Evolutionary conservation across 2,888 invertebrate species (phyloP), one percentile per base, ranked within the genome.

Genomic region (Brachypterus glaber): DNA sequence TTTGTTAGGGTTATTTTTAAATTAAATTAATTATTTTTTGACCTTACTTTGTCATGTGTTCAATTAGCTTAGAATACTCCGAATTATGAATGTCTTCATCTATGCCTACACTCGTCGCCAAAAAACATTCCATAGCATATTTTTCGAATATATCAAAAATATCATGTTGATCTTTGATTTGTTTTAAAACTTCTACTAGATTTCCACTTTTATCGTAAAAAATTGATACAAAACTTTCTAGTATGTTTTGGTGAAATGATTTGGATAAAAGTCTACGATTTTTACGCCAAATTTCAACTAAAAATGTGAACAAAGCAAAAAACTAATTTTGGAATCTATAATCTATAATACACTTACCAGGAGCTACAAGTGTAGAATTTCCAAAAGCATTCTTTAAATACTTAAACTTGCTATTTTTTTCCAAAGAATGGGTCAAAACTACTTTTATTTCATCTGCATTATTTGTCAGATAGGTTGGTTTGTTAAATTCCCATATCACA

Each of bases 191-290:
- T 5, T 27, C 27, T 5, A 27, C 12, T 9, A 27, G 27, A 27
- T 11, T 27, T 9, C 5, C 5, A 13, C 27, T 27, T 11, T 11
- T 5, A 11, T 27, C 27, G 27, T 27, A 27, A 27, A 27, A 27
- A 11, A 27, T 27, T 9, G 8, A 27, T 13, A 27, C 27, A 11
- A 27, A 27, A 27, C 27, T 27, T 5, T 27, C 27, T 5, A 27
- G 27, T 5, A 27, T 27, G 27, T 27, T 27, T 27, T 27, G 27
- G 12, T 27, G 27, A 13, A 27, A 27, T 13, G 27, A 9, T 27
- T 27, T 27, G 4, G 27, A 27, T 4, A 27, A 11, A 5, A 4
- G 8, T 27, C 12, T 27, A 11, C 27, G 27, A 4, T 9, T 11
- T 27, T 27, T 27, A 5, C 27, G 8, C 27, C 27, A 27, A 9